Evolutionary conservation across 1,140 invertebrate genomes (phyloP).

Genomic region (Cherax quadricarinatus): DNA sequence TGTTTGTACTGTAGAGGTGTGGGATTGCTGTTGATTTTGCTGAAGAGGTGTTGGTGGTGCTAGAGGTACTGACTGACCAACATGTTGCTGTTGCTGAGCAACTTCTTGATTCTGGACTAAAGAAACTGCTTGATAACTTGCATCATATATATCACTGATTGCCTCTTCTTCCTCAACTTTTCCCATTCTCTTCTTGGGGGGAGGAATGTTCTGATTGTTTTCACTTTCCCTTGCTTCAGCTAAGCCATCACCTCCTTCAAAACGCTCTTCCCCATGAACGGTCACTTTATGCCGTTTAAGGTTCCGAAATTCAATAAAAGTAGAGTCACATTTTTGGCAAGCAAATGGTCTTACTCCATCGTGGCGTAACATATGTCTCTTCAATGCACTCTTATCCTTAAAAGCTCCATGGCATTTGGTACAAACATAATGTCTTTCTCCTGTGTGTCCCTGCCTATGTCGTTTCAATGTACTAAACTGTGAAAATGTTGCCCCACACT

Average conservation of each 20-base stretch:
- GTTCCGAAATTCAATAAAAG: slow-evolving; percentile 72
- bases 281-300: slow-evolving; percentile 69
- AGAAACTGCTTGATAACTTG: slow-evolving; percentile 7
- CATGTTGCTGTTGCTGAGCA: slow-evolving; percentile 37
- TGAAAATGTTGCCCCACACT: slow-evolving; percentile 58
- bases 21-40: slow-evolving; percentile 39
- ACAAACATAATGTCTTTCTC: slow-evolving; percentile 56
- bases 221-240: slow-evolving; percentile 28
- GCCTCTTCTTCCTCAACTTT: slow-evolving; percentile 46
- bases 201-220: slow-evolving; percentile 35
- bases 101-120: slow-evolving; percentile 29
- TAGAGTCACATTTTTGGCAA: slow-evolving; percentile 67
- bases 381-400: slow-evolving; percentile 58
- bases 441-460: slow-evolving; percentile 50
- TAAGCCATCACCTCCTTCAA: slow-evolving; percentile 45
- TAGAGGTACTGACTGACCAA: slow-evolving; percentile 32
- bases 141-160: slow-evolving; percentile 44
- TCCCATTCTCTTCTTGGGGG: slow-evolving; percentile 38
- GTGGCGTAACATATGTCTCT: slow-evolving; percentile 52
- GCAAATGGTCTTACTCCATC: slow-evolving; percentile 57
- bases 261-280: slow-evolving; percentile 67
- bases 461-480: slow-evolving; percentile 58
- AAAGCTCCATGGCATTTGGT: slow-evolving; percentile 47
- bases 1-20: not conserved
- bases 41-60: slow-evolving; percentile 29